Evolutionary conservation across 2,113 vertebrate species (phyloP).

Genomic region (Pristiophorus japonicus): DNA sequence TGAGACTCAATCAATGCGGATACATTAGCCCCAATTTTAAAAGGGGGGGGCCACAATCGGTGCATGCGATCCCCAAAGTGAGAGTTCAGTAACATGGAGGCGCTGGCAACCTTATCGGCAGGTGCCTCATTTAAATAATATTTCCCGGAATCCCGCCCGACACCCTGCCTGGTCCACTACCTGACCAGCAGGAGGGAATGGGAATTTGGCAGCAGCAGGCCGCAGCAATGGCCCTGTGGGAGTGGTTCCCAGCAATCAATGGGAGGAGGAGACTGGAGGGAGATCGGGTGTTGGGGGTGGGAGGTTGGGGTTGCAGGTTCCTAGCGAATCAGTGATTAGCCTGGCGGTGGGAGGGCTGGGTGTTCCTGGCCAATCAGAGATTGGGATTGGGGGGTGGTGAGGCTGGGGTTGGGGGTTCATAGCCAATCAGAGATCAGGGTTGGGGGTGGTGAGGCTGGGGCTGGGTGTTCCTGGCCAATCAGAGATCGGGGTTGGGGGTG

Average conservation of each 20-base stretch:
- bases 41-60: neutral
- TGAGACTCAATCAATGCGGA: neutral
- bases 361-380: neutral
- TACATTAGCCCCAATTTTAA: neutral
- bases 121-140: neutral
- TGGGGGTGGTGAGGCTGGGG: too few species aligned
- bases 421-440: too few species aligned
- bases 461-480: neutral
- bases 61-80: rapidly evolving
- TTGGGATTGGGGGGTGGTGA: neutral
- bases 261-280: neutral
- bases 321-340: too few species aligned
- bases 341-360: too few species aligned
- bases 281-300: neutral
- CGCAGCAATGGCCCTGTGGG: neutral
- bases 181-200: neutral
- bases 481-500: too few species aligned
- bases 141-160: neutral
- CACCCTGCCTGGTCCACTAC: too few species aligned
- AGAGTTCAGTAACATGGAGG: neutral
- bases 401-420: too few species aligned
- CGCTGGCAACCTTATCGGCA: neutral
- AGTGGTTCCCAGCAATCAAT: neutral
- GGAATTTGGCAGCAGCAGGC: too few species aligned
- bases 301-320: neutral